These are phyloP conservation scores for Campylorhamphus procurvoides DNA, from an alignment of 2,113 vertebrate genomes.

Conservation along the genomic window DNA sequence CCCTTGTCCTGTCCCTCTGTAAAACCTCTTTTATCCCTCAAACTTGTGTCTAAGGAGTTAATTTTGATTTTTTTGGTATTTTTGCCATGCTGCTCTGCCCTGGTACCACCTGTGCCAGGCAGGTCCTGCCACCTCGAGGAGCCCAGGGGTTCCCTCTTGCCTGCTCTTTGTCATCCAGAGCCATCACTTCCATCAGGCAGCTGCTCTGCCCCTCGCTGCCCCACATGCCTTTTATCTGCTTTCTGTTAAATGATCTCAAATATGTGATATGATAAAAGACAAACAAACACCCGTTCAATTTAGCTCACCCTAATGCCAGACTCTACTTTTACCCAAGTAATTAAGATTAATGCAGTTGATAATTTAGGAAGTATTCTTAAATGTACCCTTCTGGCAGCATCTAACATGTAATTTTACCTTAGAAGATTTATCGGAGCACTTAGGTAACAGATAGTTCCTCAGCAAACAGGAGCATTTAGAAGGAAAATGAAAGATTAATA, in stretches of 20 bases:
- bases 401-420: constrained; percentile 76
- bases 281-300: constrained; percentile 56
- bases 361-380: constrained; percentile 70
- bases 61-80: neutral
- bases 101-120: neutral
- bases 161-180: constrained; percentile 30
- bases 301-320: constrained; percentile 60
- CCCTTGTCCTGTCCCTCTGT: neutral
- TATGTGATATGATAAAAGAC: constrained; percentile 69
- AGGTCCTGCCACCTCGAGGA: neutral
- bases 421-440: constrained; percentile 73
- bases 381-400: constrained; percentile 68
- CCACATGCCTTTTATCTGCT: constrained; percentile 37
- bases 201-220: neutral
- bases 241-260: constrained; percentile 71
- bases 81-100: fast-evolving
- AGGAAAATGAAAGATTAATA: constrained; percentile 68
- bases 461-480: constrained; percentile 70
- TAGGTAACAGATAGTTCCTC: constrained; percentile 76
- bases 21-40: neutral
- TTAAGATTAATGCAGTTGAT: constrained; percentile 85
- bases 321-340: constrained; percentile 77
- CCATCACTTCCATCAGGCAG: neutral
- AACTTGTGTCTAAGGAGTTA: fast-evolving
- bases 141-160: neutral